Evolutionary conservation across 2,888 invertebrate species (phyloP).

Genomic region (Scrobipalpa costella): DNA sequence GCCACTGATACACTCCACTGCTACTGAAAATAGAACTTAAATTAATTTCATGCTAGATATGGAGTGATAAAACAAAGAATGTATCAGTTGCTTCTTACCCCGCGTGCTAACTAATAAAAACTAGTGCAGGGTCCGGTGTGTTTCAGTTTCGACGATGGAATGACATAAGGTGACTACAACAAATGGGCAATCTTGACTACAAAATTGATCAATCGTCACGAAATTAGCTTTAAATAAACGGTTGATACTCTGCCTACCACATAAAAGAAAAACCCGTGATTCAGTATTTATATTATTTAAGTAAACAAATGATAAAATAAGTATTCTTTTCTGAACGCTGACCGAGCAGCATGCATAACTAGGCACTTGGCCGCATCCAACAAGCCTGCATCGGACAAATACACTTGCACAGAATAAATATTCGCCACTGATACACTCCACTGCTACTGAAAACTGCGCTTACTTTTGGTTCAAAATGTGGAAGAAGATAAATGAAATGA

Average conservation of each 20-base stretch:
- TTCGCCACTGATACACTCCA: conserved; percentile 9
- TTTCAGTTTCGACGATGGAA: no score
- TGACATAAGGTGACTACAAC: no score
- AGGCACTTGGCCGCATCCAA: conserved; percentile 1
- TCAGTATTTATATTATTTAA: neutral
- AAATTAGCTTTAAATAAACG: no score
- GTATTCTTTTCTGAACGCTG: neutral
- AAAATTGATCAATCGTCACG: no score
- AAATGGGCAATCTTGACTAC: no score
- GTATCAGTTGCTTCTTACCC: no score
- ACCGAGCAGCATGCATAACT: conserved; percentile 10
- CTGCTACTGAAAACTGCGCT: conserved; percentile 3
- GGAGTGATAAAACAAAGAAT: no score
- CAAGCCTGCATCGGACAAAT: conserved; percentile 12
- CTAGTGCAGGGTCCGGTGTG: no score
- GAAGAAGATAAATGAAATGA: neutral
- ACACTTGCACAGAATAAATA: conserved; percentile 14
- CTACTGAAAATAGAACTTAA: conserved; percentile 2
- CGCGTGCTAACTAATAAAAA: no score
- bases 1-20: conserved; percentile 7
- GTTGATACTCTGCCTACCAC: no score
- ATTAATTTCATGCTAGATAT: no score
- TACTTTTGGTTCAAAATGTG: neutral
- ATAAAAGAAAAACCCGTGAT: no score
- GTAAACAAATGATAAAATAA: neutral